Evolutionary conservation across 2,888 invertebrate genomes (phyloP).

Genomic region (Acrobasis consociella): DNA sequence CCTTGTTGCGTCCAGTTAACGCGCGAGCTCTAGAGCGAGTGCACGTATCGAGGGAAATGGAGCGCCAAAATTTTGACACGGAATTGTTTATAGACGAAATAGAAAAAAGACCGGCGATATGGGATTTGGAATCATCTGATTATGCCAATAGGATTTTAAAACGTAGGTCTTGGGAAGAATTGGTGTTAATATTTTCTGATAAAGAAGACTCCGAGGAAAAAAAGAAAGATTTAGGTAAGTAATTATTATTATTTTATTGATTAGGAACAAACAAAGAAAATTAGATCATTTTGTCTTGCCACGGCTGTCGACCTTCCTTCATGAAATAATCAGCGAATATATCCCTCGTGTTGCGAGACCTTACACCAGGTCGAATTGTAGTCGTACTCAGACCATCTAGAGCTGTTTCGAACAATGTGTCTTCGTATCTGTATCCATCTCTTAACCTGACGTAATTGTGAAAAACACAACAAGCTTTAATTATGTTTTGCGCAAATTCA

Average conservation of each 20-base stretch:
- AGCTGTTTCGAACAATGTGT: neutral
- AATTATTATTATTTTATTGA: conserved; percentile 4
- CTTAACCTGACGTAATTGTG: neutral
- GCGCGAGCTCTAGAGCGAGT: conserved; percentile 17
- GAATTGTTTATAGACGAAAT: conserved; percentile 31
- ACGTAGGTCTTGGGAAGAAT: conserved; percentile 27
- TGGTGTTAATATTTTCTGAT: conserved; percentile 26
- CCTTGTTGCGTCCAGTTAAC: conserved; percentile 25
- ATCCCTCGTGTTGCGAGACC: neutral
- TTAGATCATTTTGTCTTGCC: conserved; percentile 10
- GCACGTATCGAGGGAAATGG: conserved; percentile 25
- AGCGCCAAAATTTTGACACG: conserved; percentile 28
- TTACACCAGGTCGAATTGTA: neutral
- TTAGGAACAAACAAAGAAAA: neutral
- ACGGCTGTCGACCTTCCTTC: neutral
- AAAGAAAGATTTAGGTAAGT: conserved; percentile 25
- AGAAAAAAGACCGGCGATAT: conserved; percentile 27
- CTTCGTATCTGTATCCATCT: neutral
- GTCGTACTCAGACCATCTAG: neutral
- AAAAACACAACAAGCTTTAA: neutral
- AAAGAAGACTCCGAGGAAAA: conserved; percentile 26
- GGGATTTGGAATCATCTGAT: conserved; percentile 29
- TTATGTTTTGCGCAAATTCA: neutral
- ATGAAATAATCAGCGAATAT: conserved; percentile 5
- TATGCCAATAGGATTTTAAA: conserved; percentile 29